Evolutionary conservation across 2,888 invertebrate species (phyloP), one percentile per base, ranked within the genome.

Genomic region (Cephus spinipes): DNA sequence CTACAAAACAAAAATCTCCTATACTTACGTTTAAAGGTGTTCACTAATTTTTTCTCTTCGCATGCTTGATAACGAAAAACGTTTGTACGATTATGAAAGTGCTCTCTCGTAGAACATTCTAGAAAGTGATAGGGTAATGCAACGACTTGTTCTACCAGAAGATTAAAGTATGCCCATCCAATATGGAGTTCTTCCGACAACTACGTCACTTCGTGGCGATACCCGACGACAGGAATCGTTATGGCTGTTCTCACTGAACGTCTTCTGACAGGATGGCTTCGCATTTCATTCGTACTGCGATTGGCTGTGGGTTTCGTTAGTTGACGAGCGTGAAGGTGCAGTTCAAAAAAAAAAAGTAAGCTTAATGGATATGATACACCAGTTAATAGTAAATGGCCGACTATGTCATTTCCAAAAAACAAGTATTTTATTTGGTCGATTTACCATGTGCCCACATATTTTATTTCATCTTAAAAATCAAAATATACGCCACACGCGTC

Each of bases 391-490:
- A 71, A 71, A 71, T 33, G 12, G 23, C 12, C 12, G 12, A 71
- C 6, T 9, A 32, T 9, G 31, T 71, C 12, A 23, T 3, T 23
- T 74, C 12, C 30, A 34, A 30, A 33, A 76, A 15, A 77, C 15
- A 40, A 69, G 9, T 23, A 0, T 30, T 78, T 71, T 73, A 32
- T n/a, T 78, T 76, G 78, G 34, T 78, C 30, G 34, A 35, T 34
- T 71, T 71, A 23, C 73, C 30, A 40, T 30, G 73, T 73, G 75
- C 31, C 76, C 73, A 76, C 78, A 75, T 78, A 78, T 75, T 76
- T 78, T 75, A 78, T 78, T 78, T 75, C 73, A 78, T 73, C 75
- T 76, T 12, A 78, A 78, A 78, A 78, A 75, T 78, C 71, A 78
- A 78, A 78, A 78, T 78, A 78, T 78, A 78, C 78, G 75, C 73